phyloP scores from a whole-genome alignment of 53 echinoderm and acorn worm species.

The Patiria pectinifera region DNA sequence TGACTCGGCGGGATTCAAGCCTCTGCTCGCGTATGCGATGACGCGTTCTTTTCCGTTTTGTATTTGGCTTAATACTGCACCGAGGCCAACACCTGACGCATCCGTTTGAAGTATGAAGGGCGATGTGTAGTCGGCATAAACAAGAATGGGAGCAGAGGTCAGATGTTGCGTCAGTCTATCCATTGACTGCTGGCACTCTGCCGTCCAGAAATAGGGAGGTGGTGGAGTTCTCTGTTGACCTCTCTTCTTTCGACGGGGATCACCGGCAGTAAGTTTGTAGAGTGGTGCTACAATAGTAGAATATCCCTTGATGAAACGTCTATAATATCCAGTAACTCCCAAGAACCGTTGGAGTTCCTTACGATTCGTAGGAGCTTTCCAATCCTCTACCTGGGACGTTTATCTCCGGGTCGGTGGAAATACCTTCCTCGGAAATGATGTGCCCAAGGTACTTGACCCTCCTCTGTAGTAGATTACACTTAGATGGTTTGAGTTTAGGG shows the following conservation, averaged over 20 bases:
- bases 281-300: conserved; percentile 42
- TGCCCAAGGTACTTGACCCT: conserved; percentile 68
- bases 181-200: conserved; percentile 47
- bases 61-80: conserved; percentile 53
- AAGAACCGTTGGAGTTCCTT: conserved; percentile 47
- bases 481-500: conserved; percentile 72
- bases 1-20: conserved; percentile 56
- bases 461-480: conserved; percentile 70
- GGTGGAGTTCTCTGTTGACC: neutral
- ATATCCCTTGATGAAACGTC: conserved; percentile 59
- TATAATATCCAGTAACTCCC: conserved; percentile 62
- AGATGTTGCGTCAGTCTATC: conserved; percentile 29
- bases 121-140: conserved; percentile 43
- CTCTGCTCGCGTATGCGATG: conserved; percentile 53
- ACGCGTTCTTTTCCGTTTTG: conserved; percentile 45
- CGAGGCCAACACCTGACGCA: conserved; percentile 48
- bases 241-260: conserved; percentile 35
- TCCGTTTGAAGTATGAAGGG: conserved; percentile 64
- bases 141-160: conserved; percentile 45
- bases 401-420: conserved; percentile 61
- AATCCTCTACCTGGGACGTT: conserved; percentile 18
- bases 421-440: conserved; percentile 55
- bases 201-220: conserved; percentile 50
- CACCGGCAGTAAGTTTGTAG: conserved; percentile 39
- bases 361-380: conserved; percentile 41